These are phyloP conservation scores for Turritopsis dohrnii DNA, from an alignment of 30 jellyfish, hydroid and myxozoan species.

Conservation along the genomic window DNA sequence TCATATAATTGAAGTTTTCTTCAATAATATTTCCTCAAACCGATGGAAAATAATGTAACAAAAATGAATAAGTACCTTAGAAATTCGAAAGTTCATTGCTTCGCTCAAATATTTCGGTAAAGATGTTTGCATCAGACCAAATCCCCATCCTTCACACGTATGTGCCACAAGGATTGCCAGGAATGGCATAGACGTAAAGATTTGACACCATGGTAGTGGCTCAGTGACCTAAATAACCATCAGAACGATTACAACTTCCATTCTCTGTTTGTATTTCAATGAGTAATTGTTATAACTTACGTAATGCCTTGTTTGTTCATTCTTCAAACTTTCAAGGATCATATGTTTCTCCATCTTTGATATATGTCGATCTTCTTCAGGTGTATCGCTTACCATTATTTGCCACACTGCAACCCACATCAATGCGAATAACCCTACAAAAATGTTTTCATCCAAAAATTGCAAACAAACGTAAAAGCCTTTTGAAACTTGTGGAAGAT, in stretches of 20 bases:
- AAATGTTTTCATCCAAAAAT: too few relatives aligned
- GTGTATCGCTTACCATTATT: slow-evolving; percentile 68
- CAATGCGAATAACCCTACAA: slow-evolving; percentile 68
- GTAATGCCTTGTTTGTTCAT: slow-evolving; percentile 55
- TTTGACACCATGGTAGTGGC: slow-evolving; percentile 77
- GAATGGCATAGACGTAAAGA: slow-evolving; percentile 81
- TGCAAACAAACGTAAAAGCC: too few relatives aligned
- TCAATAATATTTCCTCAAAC: background rate
- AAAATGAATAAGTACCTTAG: slow-evolving; percentile 45
- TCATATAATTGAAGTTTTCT: slow-evolving; percentile 2
- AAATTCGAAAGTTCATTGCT: slow-evolving; percentile 62
- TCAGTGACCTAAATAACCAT: slow-evolving; percentile 17
- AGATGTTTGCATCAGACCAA: slow-evolving; percentile 74
- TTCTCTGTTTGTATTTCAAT: background rate
- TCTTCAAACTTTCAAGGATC: slow-evolving; percentile 67
- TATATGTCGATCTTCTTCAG: slow-evolving; percentile 61
- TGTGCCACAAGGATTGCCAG: slow-evolving; percentile 83
- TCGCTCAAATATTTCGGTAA: slow-evolving; percentile 79
- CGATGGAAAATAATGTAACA: background rate
- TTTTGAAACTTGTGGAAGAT: too few relatives aligned
- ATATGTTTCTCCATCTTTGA: slow-evolving; percentile 54
- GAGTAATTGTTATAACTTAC: slow-evolving; percentile 24
- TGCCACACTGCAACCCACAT: slow-evolving; percentile 84
- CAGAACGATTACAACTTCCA: background rate
- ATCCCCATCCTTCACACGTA: slow-evolving; percentile 99